Evolutionary conservation across 2,113 vertebrate genomes (phyloP).

Genomic region (Bambusicola thoracicus): DNA sequence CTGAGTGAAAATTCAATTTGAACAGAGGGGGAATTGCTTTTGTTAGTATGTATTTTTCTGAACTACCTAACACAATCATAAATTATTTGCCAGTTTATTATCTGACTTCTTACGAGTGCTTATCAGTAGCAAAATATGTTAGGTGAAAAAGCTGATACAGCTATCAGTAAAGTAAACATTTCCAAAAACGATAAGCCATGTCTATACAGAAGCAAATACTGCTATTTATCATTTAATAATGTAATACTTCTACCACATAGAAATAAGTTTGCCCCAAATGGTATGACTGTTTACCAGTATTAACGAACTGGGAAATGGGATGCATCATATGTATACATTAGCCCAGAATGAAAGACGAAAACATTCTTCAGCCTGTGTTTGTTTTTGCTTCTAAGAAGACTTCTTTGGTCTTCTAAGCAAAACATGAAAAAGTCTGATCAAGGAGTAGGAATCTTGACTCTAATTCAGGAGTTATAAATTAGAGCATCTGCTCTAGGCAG

Average conservation of each 20-base stretch:
- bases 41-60: not conserved
- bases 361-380: not conserved
- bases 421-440: not conserved
- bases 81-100: not conserved
- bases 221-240: not conserved
- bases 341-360: not conserved
- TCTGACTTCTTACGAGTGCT: not conserved
- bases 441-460: not conserved
- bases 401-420: not conserved
- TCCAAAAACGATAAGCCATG: not conserved
- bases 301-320: conserved; percentile 15
- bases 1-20: not conserved
- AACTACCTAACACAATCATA: rapidly evolving
- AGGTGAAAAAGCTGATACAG: not conserved
- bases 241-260: not conserved
- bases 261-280: not conserved
- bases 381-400: not conserved
- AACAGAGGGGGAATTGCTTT: not conserved
- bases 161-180: not conserved
- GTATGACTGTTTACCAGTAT: conserved; percentile 8
- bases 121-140: not conserved
- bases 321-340: not conserved
- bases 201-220: not conserved
- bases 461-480: not conserved
- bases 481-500: not conserved